Evolutionary conservation across 2,797 vertebrate genomes (phyloP).

Genomic region (Hippoglossus hippoglossus): DNA sequence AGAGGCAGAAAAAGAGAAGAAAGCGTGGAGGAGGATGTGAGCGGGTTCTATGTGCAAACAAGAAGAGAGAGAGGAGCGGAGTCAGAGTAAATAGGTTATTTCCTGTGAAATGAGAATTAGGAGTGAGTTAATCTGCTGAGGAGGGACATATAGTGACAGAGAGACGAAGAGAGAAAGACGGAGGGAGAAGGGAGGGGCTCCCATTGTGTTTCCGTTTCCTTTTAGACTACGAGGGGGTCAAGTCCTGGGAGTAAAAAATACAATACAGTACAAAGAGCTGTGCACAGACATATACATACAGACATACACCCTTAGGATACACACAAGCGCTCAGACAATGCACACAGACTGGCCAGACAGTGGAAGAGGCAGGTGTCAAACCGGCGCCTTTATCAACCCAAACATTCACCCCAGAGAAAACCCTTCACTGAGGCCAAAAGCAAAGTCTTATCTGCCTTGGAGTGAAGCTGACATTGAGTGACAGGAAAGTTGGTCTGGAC

Average conservation of each 20-base stretch:
- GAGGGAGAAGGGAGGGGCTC: conserved; percentile 53
- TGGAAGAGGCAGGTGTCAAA: conserved; percentile 74
- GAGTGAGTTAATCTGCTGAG: conserved; percentile 83
- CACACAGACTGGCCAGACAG: conserved; percentile 65
- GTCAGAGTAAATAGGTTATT: conserved; percentile 83
- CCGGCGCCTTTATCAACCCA: conserved; percentile 73
- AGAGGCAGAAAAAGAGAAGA: conserved; percentile 67
- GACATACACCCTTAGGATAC: conserved; percentile 50
- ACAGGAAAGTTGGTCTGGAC: conserved; percentile 70
- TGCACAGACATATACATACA: conserved; percentile 52
- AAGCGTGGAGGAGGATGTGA: conserved; percentile 59
- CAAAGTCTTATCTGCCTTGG: conserved; percentile 60
- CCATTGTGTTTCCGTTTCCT: conserved; percentile 80
- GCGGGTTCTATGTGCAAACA: conserved; percentile 75
- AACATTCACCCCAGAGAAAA: conserved; percentile 80
- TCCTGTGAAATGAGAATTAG: conserved; percentile 89
- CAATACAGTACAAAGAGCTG: conserved; percentile 66
- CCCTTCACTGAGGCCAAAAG: conserved; percentile 80
- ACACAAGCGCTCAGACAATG: conserved; percentile 56
- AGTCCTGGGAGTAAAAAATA: conserved; percentile 77
- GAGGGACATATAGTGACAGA: conserved; percentile 73
- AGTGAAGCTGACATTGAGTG: conserved; percentile 71
- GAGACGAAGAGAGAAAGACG: conserved; percentile 52
- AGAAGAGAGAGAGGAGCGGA: conserved; percentile 65
- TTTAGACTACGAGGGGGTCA: conserved; percentile 75